Conservation (phyloP, 2,113 vertebrate genomes). For the Echinops telfairi region DNA sequence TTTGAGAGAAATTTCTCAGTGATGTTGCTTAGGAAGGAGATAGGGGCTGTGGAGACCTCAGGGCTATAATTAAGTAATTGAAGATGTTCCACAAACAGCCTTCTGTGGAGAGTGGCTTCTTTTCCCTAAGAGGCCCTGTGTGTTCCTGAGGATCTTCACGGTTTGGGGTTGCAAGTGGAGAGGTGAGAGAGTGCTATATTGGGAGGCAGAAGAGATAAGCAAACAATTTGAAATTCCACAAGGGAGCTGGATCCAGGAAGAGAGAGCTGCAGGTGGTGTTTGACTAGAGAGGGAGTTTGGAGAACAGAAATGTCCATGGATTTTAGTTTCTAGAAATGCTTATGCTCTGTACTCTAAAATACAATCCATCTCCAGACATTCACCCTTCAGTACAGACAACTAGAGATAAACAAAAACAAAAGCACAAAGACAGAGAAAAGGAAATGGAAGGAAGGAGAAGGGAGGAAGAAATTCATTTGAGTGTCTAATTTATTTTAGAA, state of each 20-base stretch:
- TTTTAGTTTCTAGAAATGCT: slow-evolving; percentile 40
- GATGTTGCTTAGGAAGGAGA: neutral
- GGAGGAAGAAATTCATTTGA: neutral
- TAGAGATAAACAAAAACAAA: neutral
- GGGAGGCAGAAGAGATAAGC: neutral
- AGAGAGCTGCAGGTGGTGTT: neutral
- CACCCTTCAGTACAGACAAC: neutral
- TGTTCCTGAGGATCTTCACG: slow-evolving; percentile 25
- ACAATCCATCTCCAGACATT: neutral
- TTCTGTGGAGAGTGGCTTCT: neutral
- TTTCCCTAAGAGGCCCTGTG: neutral
- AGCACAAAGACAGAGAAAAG: too few relatives aligned
- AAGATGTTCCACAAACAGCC: neutral
- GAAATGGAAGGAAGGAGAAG: neutral
- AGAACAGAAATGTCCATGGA: neutral
- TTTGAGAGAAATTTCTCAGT: neutral
- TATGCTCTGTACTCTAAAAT: neutral
- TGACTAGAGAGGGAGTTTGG: neutral
- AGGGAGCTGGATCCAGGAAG: neutral
- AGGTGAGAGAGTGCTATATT: neutral
- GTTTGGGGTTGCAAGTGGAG: slow-evolving; percentile 31
- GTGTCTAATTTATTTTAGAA: neutral
- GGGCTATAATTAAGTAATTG: neutral
- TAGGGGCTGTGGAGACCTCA: neutral
- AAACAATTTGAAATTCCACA: slow-evolving; percentile 18